Percentiles rank a stretch among this genome's conserved stretches.
Evolutionary conservation across 1,140 invertebrate genomes (phyloP).

Genomic region (Amyelois transitella): DNA sequence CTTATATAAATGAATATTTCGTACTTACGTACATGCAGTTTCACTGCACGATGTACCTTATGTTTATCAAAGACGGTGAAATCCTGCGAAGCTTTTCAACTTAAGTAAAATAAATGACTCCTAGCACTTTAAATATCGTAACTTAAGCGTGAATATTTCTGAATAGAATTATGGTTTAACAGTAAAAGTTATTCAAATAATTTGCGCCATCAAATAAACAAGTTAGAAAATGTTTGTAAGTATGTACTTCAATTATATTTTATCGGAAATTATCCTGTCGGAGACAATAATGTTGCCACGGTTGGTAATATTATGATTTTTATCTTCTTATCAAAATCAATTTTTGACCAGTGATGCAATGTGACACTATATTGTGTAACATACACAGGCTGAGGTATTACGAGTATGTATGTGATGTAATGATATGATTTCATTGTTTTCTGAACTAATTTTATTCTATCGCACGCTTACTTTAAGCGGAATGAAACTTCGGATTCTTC

Average conservation of each 20-base stretch:
- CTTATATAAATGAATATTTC: no score
- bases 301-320: neutral
- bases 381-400: neutral
- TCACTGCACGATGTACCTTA: neutral
- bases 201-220: no score
- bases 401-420: neutral
- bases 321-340: neutral
- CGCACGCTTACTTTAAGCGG: no score
- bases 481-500: no score
- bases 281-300: no score
- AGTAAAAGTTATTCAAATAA: no score
- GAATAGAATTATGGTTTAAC: no score
- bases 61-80: constrained; percentile 8
- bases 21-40: constrained; percentile 1
- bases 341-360: neutral
- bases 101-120: neutral
- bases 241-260: no score
- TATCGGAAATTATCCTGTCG: no score
- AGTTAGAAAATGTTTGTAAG: no score
- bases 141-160: constrained; percentile 1
- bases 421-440: neutral
- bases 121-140: neutral
- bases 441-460: no score
- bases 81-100: constrained; percentile 4
- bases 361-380: neutral